Base-by-base conservation (phyloP, 2,888 invertebrate species). In the Caenorhabditis drosophilae region DNA sequence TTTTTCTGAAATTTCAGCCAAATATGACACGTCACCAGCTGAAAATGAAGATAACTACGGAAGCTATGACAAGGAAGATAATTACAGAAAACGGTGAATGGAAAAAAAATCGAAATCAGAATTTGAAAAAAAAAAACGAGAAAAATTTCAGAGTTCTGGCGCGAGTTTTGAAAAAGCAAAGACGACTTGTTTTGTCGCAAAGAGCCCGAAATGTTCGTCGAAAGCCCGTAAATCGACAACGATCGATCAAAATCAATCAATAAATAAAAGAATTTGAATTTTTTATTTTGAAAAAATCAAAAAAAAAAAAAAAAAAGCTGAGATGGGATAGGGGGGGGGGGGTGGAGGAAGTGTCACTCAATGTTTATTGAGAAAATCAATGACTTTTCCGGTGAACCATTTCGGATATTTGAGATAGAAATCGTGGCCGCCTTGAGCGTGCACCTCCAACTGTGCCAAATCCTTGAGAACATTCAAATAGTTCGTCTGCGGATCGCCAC, bases 351-450 rank as follows among this genome's bases (percentile, higher is more conserved):
- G n/a, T n/a, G n/a, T n/a, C n/a, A n/a, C n/a, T n/a, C n/a, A n/a
- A n/a, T n/a, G n/a, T n/a, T n/a, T n/a, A n/a, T 57, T 60, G 35
- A 67, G 44, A 35, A 67, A 67, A 1, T 61, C 57, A 15, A 67
- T n/a, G 22, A 80, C 63, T 58, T 78, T 78, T 25, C 67, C 55
- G 9, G 77, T 59, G 49, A 82, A 82, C 81, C 81, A 82, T 36
- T 77, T 75, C 1, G 82, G 77, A 38, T 81, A 79, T 47, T 82
- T 82, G 42, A 79, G 67, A 55, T 82, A 79, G 50, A 82, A 77
- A 50, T 82, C 82, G 55, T 82, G 82, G 0, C 78, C 77, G 26
- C 80, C 82, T 57, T 79, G 79, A 2, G 80, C 76, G 51, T 82
- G 82, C 16, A 75, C 54, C 64, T 81, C 81, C 7, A 77, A 40